Conservation (phyloP, 2,888 invertebrate genomes). For the Aspidiotus rigidus region DNA sequence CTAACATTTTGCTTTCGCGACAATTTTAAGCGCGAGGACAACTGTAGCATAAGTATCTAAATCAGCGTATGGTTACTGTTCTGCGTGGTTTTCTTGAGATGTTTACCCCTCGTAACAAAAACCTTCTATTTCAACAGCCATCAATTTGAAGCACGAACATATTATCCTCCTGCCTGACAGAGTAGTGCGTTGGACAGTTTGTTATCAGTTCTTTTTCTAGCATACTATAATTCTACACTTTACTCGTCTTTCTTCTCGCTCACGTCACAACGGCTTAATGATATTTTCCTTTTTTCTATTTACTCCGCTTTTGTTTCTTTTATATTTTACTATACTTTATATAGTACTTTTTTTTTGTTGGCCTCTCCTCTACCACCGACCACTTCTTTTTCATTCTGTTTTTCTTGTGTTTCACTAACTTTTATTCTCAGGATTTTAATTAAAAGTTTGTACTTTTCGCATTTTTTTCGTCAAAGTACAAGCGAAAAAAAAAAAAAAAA, state of each 20-base stretch:
- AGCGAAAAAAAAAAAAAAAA: neutral
- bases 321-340: constrained; percentile 6
- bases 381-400: neutral
- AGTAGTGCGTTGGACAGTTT: constrained; percentile 4
- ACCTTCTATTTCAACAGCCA: neutral
- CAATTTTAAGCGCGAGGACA: too few species aligned
- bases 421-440: constrained; percentile 13
- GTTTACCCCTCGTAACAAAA: too few species aligned
- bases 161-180: neutral
- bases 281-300: neutral
- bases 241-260: neutral
- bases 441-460: constrained; percentile 12
- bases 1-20: too few species aligned
- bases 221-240: constrained; percentile 1
- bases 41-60: too few species aligned
- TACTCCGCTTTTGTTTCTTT: constrained; percentile 7
- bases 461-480: constrained; percentile 1
- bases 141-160: neutral
- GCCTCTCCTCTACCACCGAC: neutral
- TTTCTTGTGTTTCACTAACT: neutral
- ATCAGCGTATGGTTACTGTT: too few species aligned
- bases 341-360: neutral
- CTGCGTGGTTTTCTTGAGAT: too few species aligned
- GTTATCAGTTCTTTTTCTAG: neutral
- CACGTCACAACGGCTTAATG: constrained; percentile 2